Conservation (phyloP, 2,888 invertebrate genomes). For the Cheilosia scutellata region DNA sequence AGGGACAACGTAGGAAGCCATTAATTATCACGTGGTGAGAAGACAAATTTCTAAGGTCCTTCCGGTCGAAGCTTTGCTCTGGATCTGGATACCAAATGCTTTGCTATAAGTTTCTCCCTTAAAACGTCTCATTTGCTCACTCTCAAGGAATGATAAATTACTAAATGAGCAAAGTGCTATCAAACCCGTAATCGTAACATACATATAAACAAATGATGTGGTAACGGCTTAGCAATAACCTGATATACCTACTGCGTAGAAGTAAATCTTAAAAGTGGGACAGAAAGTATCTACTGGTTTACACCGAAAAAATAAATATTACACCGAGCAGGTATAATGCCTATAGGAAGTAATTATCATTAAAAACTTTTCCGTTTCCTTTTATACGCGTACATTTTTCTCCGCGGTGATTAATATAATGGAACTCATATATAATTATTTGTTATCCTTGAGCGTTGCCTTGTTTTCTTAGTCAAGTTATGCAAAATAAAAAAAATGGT, state of each 20-base stretch:
- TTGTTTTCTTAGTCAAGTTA: not conserved
- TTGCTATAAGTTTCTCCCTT: not conserved
- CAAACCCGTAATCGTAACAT: not conserved
- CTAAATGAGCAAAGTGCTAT: constrained; percentile 8
- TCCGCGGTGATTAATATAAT: constrained; percentile 2
- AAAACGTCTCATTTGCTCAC: not conserved
- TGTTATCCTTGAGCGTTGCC: not conserved
- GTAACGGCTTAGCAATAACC: not conserved
- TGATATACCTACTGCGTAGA: not conserved
- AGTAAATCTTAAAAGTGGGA: not conserved
- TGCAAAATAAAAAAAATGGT: not conserved
- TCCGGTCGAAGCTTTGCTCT: not conserved
- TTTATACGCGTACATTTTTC: not conserved
- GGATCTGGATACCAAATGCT: not conserved
- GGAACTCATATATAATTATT: constrained; percentile 13
- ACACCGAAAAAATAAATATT: not conserved
- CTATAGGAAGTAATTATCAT: constrained; percentile 12
- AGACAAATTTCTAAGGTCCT: constrained; percentile 9
- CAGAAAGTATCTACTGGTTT: not conserved
- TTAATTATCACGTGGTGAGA: not conserved
- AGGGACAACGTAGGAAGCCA: not conserved
- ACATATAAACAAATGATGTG: not conserved
- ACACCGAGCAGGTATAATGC: not conserved
- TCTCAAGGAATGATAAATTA: constrained; percentile 2
- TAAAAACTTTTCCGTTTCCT: constrained; percentile 9